Evolutionary conservation across 2,888 invertebrate species (phyloP), one percentile per base, ranked within the genome.

Genomic region (Erynnis tages): DNA sequence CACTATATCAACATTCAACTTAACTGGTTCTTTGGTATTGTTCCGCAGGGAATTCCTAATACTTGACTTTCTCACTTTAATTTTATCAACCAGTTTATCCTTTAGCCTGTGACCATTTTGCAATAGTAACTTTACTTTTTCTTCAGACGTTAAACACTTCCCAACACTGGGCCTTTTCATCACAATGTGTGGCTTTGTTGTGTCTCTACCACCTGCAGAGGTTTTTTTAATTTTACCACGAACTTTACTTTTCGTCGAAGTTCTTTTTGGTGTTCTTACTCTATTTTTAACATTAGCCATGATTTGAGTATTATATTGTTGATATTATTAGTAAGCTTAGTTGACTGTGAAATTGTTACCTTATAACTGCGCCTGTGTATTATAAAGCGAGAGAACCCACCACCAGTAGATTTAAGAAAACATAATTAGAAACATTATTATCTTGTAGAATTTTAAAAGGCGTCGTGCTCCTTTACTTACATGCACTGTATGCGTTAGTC

Each of bases 241-340:
- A 57, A 64, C 65, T 57, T 65, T 65, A 54, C 37, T 74, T 60
- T 66, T 73, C 21, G 65, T 67, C 59, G 72, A 62, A 55, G 67
- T 69, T 68, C 69, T 75, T 71, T 74, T 77, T 27, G 73, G 71
- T 67, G 81, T 67, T 55, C 79, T 82, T 66, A 72, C 54, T 79
- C 73, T 83, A 77, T 63, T 77, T 66, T 80, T 85, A 66, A 76
- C 71, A 63, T 83, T 86, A 82, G 87, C 89, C 88, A 89, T 89
- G 64, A 56, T 61, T 54, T 55, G 10, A 37, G 48, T 54, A 59
- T 52, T n/a, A 67, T 63, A 71, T 62, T 67, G 65, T 71, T 64
- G 62, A 35, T 29, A 23, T 37, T 32, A 75, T 82, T 80, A 80
- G 71, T 77, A 82, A 79, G 79, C 79, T 63, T 63, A 56, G 60